These are phyloP conservation scores for Bilobella aurantiaca DNA, from an alignment of 1,140 invertebrate genomes.

Conservation along the genomic window DNA sequence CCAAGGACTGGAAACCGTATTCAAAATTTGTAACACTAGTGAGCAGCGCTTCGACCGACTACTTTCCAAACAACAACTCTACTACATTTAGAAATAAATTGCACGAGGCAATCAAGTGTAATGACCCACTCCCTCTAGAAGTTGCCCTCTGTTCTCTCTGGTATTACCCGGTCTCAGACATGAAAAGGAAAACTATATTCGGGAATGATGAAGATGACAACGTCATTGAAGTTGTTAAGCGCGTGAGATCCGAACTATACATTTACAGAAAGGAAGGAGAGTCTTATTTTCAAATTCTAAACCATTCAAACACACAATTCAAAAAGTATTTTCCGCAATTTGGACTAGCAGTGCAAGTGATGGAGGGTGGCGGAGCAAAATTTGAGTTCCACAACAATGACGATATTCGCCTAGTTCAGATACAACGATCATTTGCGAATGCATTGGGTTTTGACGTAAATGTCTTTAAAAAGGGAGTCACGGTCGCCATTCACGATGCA, in stretches of 20 bases:
- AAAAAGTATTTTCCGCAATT: background rate
- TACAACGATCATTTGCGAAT: background rate
- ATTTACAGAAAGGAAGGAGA: background rate
- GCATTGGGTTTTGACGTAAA: background rate
- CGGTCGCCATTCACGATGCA: background rate
- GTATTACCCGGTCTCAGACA: background rate
- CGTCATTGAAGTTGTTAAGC: background rate
- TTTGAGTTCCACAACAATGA: background rate
- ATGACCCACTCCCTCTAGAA: background rate
- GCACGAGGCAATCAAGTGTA: background rate
- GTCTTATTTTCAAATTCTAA: background rate
- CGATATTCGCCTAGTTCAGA: background rate
- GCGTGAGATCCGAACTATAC: background rate
- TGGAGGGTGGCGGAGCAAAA: background rate
- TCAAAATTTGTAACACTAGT: background rate
- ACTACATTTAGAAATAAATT: background rate
- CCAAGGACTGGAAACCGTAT: background rate
- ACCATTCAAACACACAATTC: background rate
- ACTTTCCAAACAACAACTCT: background rate
- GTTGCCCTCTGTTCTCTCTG: background rate
- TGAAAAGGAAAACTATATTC: background rate
- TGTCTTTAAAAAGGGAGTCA: background rate
- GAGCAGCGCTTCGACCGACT: background rate
- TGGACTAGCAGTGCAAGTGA: background rate
- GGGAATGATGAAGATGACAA: background rate